Evolutionary conservation across 1,140 invertebrate genomes (phyloP), one percentile per base, ranked within the genome.

Genomic region (Mycetomoellerius zeteki): DNA sequence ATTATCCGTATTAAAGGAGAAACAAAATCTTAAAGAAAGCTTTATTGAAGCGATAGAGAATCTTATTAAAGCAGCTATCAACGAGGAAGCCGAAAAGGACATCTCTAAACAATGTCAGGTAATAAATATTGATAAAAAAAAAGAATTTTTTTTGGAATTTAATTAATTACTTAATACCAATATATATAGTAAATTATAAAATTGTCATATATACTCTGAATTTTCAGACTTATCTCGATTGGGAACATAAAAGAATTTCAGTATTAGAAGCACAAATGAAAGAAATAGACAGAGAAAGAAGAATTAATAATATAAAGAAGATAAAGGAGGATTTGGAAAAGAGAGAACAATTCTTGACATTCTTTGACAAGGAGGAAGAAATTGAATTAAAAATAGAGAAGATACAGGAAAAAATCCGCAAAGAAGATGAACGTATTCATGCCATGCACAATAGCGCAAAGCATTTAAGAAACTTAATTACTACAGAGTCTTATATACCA

Each of bases 321-420:
- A 96, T 97, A 24, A 96, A 97, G 90, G 94, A 96, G 67, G 93
- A 96, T 6, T 91, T 98, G 52, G 67, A 95, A 60, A 89, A 95
- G n/a, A 95, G 96, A 91, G 97, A 98, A 92, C 96, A 96, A 90
- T 95, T 97, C 80, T 94, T 98, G 47, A 98, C 97, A 95, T 98
- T 97, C 96, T 98, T 98, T 94, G 97, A 98, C 69, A 97, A 97
- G 91, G 96, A 98, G 92, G 97, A 98, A 65, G 92, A 97, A 90
- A 96, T 98, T 80, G 97, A 98, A 92, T 93, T 98, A 16, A 89
- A 96, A 93, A 97, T 98, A 90, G 97, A 97, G 89, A 95, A 92
- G 93, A 96, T 94, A 88, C 91, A 94, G 92, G 89, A 58, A 95
- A 95, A 67, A 91, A 94, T 90, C 93, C 94, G 90, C 19, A 2